Evolutionary conservation across 2,888 invertebrate genomes (phyloP).

Genomic region (Pemphredon lugubris): DNA sequence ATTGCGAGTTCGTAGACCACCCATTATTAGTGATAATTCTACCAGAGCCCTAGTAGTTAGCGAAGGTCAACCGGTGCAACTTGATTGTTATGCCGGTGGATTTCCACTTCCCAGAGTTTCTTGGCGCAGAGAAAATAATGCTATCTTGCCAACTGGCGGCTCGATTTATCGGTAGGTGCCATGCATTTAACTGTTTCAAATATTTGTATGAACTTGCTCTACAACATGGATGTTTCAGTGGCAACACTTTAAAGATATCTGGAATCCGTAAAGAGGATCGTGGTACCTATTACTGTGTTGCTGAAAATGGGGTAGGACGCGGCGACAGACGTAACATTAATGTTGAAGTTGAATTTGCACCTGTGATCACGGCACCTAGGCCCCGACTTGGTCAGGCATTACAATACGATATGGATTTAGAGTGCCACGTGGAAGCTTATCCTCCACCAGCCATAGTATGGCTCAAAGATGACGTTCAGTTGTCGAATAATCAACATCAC

Average conservation of each 20-base stretch:
- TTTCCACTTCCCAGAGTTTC: constrained; percentile 92
- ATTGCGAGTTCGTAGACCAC: constrained; percentile 93
- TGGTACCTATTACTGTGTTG: constrained; percentile 96
- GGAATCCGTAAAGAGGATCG: constrained; percentile 93
- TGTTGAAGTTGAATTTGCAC: constrained; percentile 94
- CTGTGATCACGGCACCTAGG: constrained; percentile 91
- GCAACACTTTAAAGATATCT: constrained; percentile 90
- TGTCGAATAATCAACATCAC: constrained; percentile 95
- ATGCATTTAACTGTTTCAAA: background rate
- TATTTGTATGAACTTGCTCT: background rate
- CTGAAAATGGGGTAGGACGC: constrained; percentile 93
- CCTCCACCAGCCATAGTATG: constrained; percentile 96
- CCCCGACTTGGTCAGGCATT: constrained; percentile 93
- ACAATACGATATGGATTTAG: constrained; percentile 96
- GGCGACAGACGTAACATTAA: constrained; percentile 93
- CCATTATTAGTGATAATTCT: constrained; percentile 96
- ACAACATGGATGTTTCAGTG: constrained; percentile 82
- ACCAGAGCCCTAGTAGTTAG: constrained; percentile 91
- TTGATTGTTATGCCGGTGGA: constrained; percentile 95
- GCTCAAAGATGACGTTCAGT: constrained; percentile 91
- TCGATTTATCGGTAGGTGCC: constrained; percentile 86
- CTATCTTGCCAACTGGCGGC: constrained; percentile 94
- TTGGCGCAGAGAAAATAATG: constrained; percentile 96
- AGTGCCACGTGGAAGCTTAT: constrained; percentile 97
- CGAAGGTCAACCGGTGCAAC: constrained; percentile 88